These are phyloP conservation scores for Lasioglossum villosulum DNA, from an alignment of 2,888 invertebrate species.

Conservation along the genomic window DNA sequence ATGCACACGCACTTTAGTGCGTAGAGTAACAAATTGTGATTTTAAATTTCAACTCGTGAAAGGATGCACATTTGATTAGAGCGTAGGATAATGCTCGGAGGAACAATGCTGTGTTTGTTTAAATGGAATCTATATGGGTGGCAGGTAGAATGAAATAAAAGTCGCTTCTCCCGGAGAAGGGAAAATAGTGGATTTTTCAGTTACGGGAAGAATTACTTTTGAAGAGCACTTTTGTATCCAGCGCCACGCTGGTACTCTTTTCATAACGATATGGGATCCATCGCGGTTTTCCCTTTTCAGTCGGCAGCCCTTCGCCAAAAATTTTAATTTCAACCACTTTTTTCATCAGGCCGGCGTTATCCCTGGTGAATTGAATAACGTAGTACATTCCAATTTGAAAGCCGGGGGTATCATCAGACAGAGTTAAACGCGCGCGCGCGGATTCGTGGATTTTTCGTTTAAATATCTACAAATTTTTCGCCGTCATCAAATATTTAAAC, in stretches of 20 bases:
- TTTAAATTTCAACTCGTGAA: not conserved
- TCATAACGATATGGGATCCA: not conserved
- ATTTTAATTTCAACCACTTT: conserved; percentile 43
- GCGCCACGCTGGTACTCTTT: not conserved
- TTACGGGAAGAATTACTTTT: not conserved
- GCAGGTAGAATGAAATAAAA: not conserved
- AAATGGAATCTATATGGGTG: not conserved
- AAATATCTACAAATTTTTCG: conserved; percentile 7
- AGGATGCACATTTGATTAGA: not conserved
- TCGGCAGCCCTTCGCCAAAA: not conserved
- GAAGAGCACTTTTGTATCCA: not conserved
- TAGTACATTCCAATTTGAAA: conserved; percentile 20
- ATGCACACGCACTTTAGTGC: not conserved
- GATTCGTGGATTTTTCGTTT: not conserved
- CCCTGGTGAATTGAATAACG: conserved; percentile 42
- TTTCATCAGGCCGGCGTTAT: conserved; percentile 10
- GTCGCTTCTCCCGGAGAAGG: not conserved
- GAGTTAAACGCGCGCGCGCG: not conserved
- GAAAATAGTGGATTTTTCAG: not conserved
- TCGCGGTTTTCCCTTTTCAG: not conserved
- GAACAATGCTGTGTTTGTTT: not conserved
- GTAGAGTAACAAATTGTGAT: not conserved
- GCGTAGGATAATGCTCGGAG: not conserved
- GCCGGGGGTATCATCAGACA: not conserved
- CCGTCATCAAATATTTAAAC: not conserved